A percentile compares a stretch with the other conserved stretches of the same genome.
These are phyloP conservation scores for Chrysoperla carnea DNA, from an alignment of 1,140 invertebrate species.

Conservation along the genomic window DNA sequence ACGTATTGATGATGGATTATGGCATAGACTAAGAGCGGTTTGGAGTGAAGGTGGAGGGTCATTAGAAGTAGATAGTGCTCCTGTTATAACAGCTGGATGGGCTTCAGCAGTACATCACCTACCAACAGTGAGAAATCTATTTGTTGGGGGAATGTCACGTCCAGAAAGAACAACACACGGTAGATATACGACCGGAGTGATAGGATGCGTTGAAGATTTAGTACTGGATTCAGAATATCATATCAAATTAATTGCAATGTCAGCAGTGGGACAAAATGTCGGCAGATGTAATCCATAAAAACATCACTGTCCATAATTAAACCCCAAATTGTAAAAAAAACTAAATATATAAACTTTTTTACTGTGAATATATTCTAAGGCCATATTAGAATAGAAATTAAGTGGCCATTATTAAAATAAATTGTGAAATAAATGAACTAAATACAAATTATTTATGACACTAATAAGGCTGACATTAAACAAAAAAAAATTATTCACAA, in stretches of 20 bases:
- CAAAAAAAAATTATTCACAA: too few species aligned
- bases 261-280: conserved; percentile 16
- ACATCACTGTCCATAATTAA: not conserved
- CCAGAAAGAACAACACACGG: conserved; percentile 42
- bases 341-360: too few species aligned
- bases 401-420: too few species aligned
- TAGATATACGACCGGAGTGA: conserved; percentile 50
- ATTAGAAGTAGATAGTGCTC: not conserved
- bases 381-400: too few species aligned
- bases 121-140: conserved; percentile 74
- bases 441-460: too few species aligned
- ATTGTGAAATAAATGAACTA: too few species aligned
- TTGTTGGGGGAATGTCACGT: conserved; percentile 48
- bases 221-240: conserved; percentile 58
- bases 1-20: conserved; percentile 78
- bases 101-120: conserved; percentile 67
- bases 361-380: too few species aligned
- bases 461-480: too few species aligned
- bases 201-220: conserved; percentile 65
- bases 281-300: conserved; percentile 20
- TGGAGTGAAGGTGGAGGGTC: conserved; percentile 29
- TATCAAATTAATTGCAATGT: conserved; percentile 17
- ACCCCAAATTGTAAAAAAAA: too few species aligned
- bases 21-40: conserved; percentile 74
- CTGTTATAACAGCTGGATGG: conserved; percentile 29